Base-by-base conservation (phyloP, 2,113 vertebrate species). In the Oncorhynchus mykiss region DNA sequence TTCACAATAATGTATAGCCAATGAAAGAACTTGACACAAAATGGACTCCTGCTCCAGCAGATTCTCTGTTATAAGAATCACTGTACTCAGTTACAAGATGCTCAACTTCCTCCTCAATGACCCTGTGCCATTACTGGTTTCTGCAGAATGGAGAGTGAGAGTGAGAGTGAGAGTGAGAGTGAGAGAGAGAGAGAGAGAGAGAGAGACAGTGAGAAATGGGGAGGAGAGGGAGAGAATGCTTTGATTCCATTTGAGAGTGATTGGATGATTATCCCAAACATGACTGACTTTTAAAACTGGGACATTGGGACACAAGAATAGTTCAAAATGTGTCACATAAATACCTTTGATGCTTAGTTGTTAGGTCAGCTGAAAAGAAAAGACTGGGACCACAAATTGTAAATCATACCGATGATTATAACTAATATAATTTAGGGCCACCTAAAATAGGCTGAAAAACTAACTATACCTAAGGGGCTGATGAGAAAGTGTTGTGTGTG, bases 101-200 rank as follows among this genome's bases (percentile, higher is more conserved):
- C 82, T 86, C 70, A 80, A 77, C 75, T 88, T 80, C 66, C 85
- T 90, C 86, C 77, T 92, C 80, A 91, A 2, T 71, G 83, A 18
- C 24, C 79, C 84, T 80, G 89, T 0, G 60, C 87, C 90, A 85
- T 87, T n/a, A 88, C 76, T n/a, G 82, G 85, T 72, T 91, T 88
- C 92, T 93, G 88, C 45, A 82, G 71, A 65, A 78, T 22, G 84
- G 67, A 31, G 31, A 75, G 12, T 64, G 20, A 27, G 39, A 66
- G 22, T 69, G 2, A 51, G 27, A 70, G 51, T 18, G 29, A 29
- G 31, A 67, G 9, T 7, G 20, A 45, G 67, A 31, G 29, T 72
- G 12, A 64, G 20, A 27, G 39, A 57, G 29, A 75, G 3, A 51
- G n/a, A 62, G 67, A 31, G 31, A 62, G 12, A 64, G n/a, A 29